phyloP scores from a whole-genome alignment of 2,888 invertebrate species.

The Trichopoda pennipes region DNA sequence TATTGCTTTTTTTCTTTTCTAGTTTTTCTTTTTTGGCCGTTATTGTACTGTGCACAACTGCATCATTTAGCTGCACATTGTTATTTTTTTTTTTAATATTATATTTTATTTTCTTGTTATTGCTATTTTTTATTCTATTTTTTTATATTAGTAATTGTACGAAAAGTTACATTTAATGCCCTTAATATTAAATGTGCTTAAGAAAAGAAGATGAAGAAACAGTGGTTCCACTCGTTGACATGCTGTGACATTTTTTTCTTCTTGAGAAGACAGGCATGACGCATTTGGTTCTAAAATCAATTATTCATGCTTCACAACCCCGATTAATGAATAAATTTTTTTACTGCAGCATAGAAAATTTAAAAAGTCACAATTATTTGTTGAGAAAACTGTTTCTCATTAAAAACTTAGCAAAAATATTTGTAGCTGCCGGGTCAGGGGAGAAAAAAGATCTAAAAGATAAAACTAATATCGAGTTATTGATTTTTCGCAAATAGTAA shows the following conservation, averaged over 20 bases:
- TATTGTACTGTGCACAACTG: constrained; percentile 41
- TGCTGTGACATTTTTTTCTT: constrained; percentile 10
- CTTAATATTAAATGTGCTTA: constrained; percentile 50
- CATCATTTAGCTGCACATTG: constrained; percentile 32
- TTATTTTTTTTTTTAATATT: constrained; percentile 7
- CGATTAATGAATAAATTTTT: no score
- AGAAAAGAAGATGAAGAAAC: constrained; percentile 26
- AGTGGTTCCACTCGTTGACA: constrained; percentile 21
- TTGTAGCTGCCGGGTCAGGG: no score
- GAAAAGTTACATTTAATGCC: constrained; percentile 55
- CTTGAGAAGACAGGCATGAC: background rate
- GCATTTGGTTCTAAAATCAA: background rate
- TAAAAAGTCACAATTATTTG: no score
- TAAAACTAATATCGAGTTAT: no score
- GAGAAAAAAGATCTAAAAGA: no score
- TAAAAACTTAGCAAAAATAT: no score
- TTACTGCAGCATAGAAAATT: no score
- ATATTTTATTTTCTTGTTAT: constrained; percentile 3
- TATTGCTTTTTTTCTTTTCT: constrained; percentile 4
- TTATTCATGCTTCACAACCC: no score
- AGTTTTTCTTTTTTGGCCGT: constrained; percentile 15
- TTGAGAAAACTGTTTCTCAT: no score
- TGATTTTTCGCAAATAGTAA: no score
- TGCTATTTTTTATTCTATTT: constrained; percentile 23
- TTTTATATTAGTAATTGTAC: constrained; percentile 44